Evolutionary conservation across 1,140 invertebrate genomes (phyloP), one percentile per base, ranked within the genome.

Genomic region (Camponotus floridanus): DNA sequence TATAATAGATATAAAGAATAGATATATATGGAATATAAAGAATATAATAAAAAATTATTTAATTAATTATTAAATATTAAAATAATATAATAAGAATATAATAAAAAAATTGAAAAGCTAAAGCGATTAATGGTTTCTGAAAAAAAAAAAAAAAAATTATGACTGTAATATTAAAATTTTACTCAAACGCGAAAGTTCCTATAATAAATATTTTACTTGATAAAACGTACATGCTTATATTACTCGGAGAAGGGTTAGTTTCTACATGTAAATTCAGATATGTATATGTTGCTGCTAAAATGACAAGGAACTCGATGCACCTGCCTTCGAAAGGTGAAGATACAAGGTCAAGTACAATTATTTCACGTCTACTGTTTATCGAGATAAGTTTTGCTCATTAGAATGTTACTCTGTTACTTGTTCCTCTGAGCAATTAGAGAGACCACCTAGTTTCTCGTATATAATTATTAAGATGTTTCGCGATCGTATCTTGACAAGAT

Each of bases 261-360:
- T 39, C 57, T 5, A 39, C 9, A 21, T 73, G 5, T 55, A 57
- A 59, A 1, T 21, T 36, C 6, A 39, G n/a, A 57, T 21, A 21
- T 15, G n/a, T n/a, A 4, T 57, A 57, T 36, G 5, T 13, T 9
- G 42, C 15, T n/a, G n/a, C n/a, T n/a, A 33, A 31, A 7, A 1
- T 71, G 15, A 15, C 48, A 61, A 4, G 8, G 51, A 11, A 45
- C 13, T 55, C 6, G 5, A 76, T 74, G 55, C 5, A 9, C 59
- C 13, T 26, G 11, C 15, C 21, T 74, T 13, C 18, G 51, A 33
- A 57, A 18, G 55, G 11, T 31, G 21, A 2, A 18, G 42, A 78
- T 18, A 26, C 36, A 59, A 73, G 67, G 55, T 71, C 79, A 68
- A 67, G 65, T 15, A 36, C 39, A 71, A 81, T 80, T 68, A 68